A percentile compares a stretch with the other conserved stretches of the same genome.
These are phyloP conservation scores for Bombycilla garrulus DNA, from an alignment of 2,113 vertebrate genomes.

Conservation along the genomic window DNA sequence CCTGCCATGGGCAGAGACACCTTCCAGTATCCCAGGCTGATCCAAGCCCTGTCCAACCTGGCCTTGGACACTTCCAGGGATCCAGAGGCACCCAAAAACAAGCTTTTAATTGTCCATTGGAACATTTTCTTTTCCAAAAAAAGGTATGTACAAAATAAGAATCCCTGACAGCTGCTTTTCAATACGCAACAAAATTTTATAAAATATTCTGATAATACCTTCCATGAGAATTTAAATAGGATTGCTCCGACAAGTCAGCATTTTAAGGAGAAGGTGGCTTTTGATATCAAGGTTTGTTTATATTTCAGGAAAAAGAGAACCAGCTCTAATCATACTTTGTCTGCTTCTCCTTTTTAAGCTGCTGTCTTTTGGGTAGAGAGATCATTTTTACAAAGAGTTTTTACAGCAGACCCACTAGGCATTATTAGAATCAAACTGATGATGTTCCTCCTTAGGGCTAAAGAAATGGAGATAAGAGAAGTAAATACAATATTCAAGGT, in stretches of 20 bases:
- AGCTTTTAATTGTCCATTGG: not conserved
- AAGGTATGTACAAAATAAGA: not conserved
- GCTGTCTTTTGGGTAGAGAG: constrained; percentile 42
- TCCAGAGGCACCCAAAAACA: not conserved
- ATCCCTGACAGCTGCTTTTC: not conserved
- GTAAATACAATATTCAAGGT: constrained; percentile 62
- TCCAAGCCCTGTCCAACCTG: not conserved
- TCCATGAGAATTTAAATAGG: not conserved
- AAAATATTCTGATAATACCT: not conserved
- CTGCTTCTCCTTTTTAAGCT: constrained; percentile 25
- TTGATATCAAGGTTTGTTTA: constrained; percentile 26
- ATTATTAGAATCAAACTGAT: constrained; percentile 61
- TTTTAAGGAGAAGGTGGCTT: constrained; percentile 31
- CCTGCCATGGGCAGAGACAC: not conserved
- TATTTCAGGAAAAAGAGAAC: constrained; percentile 17
- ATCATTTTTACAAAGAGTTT: constrained; percentile 52
- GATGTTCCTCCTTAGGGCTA: constrained; percentile 38
- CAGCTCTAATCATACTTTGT: constrained; percentile 28
- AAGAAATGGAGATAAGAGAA: constrained; percentile 50
- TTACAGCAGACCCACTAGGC: constrained; percentile 48
- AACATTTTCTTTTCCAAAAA: not conserved
- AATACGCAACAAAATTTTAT: not conserved
- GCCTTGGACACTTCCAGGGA: too few species aligned
- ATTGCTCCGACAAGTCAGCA: not conserved
- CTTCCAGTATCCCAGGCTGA: not conserved